phyloP scores from a whole-genome alignment of 2,888 invertebrate species.

The Drosophila quinaria region DNA sequence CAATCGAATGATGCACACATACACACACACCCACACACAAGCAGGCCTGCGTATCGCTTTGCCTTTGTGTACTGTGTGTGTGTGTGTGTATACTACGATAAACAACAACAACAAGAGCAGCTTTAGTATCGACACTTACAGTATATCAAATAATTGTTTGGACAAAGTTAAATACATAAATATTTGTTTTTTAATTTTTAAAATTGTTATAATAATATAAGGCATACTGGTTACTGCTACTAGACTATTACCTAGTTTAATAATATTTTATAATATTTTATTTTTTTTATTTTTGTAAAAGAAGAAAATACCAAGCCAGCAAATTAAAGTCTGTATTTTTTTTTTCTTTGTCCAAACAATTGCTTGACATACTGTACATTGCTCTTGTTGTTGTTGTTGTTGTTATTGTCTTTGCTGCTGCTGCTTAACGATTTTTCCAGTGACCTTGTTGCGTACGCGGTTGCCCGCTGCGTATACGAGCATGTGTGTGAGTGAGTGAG shows the following conservation, averaged over 20 bases:
- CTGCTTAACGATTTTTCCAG: conserved; percentile 85
- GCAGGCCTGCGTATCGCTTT: background rate
- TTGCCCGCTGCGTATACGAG: conserved; percentile 59
- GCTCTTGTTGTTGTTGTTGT: conserved; percentile 30
- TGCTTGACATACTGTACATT: conserved; percentile 5
- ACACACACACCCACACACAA: conserved; percentile 1
- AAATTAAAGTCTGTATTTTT: background rate
- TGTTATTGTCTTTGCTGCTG: conserved; percentile 41
- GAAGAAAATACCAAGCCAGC: no score
- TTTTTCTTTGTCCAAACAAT: background rate
- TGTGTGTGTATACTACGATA: conserved; percentile 44
- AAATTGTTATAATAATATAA: no score
- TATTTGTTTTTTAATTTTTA: no score
- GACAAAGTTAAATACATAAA: background rate
- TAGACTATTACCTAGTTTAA: no score
- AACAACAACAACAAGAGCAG: conserved; percentile 8
- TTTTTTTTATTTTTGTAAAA: no score
- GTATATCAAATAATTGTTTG: background rate
- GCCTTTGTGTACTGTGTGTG: conserved; percentile 1
- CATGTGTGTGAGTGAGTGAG: conserved; percentile 22
- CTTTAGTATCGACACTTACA: conserved; percentile 51
- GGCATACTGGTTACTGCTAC: no score
- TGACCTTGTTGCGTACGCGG: conserved; percentile 85
- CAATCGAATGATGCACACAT: conserved; percentile 10
- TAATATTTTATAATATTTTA: no score